Conservation (phyloP, 2,888 invertebrate genomes). For the Rhyacophila evoluta region DNA sequence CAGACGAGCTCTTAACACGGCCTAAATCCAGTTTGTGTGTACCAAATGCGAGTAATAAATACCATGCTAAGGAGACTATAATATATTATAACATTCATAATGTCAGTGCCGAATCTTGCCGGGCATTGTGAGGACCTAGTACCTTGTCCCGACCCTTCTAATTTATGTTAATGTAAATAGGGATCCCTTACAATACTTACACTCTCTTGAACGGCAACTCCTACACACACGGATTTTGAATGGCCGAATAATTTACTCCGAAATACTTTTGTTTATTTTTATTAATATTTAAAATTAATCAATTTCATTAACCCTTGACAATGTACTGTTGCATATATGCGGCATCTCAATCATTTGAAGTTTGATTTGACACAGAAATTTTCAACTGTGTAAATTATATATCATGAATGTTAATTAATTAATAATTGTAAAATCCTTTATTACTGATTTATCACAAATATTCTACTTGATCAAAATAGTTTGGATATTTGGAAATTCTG, state of each 20-base stretch:
- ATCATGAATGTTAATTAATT: no score
- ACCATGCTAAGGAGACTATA: constrained; percentile 40
- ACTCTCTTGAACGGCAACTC: background rate
- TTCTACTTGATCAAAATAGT: no score
- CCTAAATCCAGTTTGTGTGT: constrained; percentile 43
- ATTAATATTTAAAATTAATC: no score
- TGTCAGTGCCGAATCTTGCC: constrained; percentile 42
- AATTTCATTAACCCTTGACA: no score
- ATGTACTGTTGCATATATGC: no score
- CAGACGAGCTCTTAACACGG: constrained; percentile 41
- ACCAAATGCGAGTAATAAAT: constrained; percentile 46
- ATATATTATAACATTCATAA: constrained; percentile 53
- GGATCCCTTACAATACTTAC: constrained; percentile 27
- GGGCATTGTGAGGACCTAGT: constrained; percentile 27
- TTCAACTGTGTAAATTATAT: no score
- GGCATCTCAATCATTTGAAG: no score
- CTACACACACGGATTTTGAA: background rate
- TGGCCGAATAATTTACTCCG: background rate
- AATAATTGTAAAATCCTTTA: no score
- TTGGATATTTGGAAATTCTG: no score
- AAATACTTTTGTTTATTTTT: no score
- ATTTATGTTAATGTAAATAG: constrained; percentile 52
- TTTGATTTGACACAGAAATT: no score
- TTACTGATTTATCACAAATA: no score
- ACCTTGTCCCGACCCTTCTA: constrained; percentile 43